These are phyloP conservation scores for Poeciliopsis presidionis DNA, from an alignment of 2,797 vertebrate genomes.

Conservation along the genomic window DNA sequence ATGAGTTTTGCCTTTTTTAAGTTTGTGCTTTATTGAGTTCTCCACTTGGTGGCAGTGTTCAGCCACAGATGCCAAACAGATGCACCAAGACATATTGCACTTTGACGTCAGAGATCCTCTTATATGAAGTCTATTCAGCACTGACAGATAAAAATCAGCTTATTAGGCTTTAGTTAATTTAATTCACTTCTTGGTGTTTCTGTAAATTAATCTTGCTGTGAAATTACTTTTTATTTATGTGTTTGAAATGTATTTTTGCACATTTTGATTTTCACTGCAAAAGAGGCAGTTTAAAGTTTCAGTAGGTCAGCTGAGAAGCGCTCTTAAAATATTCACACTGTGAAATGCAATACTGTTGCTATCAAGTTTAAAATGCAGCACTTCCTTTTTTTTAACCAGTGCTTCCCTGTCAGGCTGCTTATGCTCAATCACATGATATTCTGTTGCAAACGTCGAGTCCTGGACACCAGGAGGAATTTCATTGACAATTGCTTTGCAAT, in stretches of 20 bases:
- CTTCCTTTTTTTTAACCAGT: constrained; percentile 48
- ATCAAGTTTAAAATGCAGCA: constrained; percentile 29
- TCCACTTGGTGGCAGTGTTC: constrained; percentile 57
- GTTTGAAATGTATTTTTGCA: constrained; percentile 1
- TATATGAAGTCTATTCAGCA: neutral
- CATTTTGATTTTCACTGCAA: constrained; percentile 26
- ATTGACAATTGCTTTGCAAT: neutral
- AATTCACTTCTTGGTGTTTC: neutral
- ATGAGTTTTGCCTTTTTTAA: neutral
- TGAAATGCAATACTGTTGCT: constrained; percentile 66
- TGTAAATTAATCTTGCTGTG: neutral
- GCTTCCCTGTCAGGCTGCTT: constrained; percentile 21
- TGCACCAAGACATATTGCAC: neutral
- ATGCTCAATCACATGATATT: neutral
- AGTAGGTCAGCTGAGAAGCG: constrained; percentile 55
- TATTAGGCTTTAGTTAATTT: neutral
- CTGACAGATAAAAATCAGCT: neutral
- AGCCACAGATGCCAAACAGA: constrained; percentile 4
- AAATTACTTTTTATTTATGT: neutral
- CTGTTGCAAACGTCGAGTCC: neutral
- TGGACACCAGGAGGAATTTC: neutral
- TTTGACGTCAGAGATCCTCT: neutral
- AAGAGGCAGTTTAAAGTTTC: constrained; percentile 41
- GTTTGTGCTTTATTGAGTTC: constrained; percentile 16
- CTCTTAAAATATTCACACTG: constrained; percentile 75